Base-by-base conservation (phyloP, 1,140 invertebrate genomes). In the Drosophila ohnishii region DNA sequence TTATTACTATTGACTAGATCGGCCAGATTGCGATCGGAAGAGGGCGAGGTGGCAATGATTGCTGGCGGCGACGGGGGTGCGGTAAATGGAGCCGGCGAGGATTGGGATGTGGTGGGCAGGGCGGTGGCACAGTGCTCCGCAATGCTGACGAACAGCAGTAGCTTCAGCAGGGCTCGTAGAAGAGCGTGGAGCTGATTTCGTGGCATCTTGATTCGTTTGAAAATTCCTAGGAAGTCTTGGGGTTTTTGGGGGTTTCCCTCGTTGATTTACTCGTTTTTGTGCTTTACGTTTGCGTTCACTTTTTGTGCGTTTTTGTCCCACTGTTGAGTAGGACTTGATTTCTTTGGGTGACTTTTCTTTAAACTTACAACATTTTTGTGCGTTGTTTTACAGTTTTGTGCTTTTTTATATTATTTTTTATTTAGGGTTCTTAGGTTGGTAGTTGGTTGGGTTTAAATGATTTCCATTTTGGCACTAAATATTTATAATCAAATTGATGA, bases 391-490 rank as follows among this genome's bases (percentile, higher is more conserved):
- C 37, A 44, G 58, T 59, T 64, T 64, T 53, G 34, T 66, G 61
- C 42, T 75, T 30, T 37, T 42, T 25, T 50, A 22, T 80, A 30
- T 10, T 3, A 28, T 30, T 14, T 56, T n/a, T 25, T 19, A 19
- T 19, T 37, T 0, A 10, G 51, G 50, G 51, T 55, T 37, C 51
- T 55, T 55, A 37, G 19, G 51, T 9, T 55, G 13, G 13, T 37
- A 55, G 32, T 72, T 55, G 53, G 50, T 48, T 64, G 65, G 47
- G 63, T 45, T 87, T 88, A 87, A 80, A 87, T 79, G 50, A 87
- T 83, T 87, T 87, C 83, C 83, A 87, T 87, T 74, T 88, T 87
- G 84, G 67, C 84, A 88, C 83, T 87, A 66, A 35, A 64, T 14
- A 63, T 50, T 50, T 16, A 28, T 34, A 16, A 30, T 4, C 30